phyloP scores from a whole-genome alignment of 2,113 vertebrate species.

The Furnarius figulus region DNA sequence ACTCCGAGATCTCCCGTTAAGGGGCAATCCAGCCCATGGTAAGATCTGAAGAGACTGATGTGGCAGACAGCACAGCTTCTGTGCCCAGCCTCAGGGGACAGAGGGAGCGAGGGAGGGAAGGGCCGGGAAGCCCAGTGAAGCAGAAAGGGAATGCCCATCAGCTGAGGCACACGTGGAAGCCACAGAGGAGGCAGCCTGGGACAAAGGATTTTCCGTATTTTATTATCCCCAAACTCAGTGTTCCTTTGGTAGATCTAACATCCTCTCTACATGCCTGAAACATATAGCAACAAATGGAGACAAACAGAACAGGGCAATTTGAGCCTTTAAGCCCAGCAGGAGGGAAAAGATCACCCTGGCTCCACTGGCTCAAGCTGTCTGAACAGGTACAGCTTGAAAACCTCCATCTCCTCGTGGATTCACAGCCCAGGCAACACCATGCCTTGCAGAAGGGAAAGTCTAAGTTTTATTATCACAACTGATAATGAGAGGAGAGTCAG shows the following conservation, averaged over 20 bases:
- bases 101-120: neutral
- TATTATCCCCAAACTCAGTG: neutral
- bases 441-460: neutral
- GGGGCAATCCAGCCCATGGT: neutral
- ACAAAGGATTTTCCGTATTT: neutral
- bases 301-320: neutral
- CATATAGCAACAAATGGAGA: neutral
- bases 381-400: neutral
- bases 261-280: neutral
- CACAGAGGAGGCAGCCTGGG: neutral
- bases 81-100: neutral
- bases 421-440: neutral
- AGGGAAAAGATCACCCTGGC: neutral
- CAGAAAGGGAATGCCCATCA: slow-evolving; percentile 17
- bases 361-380: neutral
- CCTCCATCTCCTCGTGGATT: neutral
- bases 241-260: neutral
- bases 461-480: neutral
- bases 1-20: neutral
- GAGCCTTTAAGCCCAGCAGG: neutral
- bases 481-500: neutral
- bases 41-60: neutral
- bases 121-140: neutral
- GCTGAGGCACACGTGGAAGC: neutral
- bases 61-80: neutral